phyloP scores from a whole-genome alignment of 30 jellyfish, hydroid and myxozoan genomes.

The Aurelia aurita complex sp. Pacific region DNA sequence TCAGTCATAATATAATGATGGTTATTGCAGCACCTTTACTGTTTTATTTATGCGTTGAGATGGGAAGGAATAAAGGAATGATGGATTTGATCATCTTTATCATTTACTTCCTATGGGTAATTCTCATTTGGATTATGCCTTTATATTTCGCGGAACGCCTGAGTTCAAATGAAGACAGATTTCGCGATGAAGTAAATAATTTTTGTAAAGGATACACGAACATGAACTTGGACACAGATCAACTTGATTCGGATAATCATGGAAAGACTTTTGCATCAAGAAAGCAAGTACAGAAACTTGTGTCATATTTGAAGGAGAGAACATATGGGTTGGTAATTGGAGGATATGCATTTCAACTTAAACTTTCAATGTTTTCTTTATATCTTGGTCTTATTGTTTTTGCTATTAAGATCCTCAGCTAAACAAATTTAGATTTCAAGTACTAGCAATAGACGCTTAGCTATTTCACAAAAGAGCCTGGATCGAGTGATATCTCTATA shows the following conservation, averaged over 20 bases:
- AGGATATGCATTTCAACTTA: constrained; percentile 39
- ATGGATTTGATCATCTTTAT: too few species aligned
- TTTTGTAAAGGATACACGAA: constrained; percentile 5
- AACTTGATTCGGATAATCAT: background rate
- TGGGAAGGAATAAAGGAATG: background rate
- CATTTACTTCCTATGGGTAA: background rate
- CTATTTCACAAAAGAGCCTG: too few species aligned
- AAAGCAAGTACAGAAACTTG: constrained; percentile 28
- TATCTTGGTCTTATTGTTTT: constrained; percentile 36
- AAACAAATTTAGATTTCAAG: too few species aligned
- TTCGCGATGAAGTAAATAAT: constrained; percentile 30
- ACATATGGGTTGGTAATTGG: constrained; percentile 57
- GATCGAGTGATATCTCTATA: too few species aligned
- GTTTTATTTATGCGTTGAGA: constrained; percentile 16
- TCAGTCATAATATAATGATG: constrained; percentile 29
- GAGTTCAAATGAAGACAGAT: constrained; percentile 9
- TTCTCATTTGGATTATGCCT: constrained; percentile 29
- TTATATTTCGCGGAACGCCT: constrained; percentile 38
- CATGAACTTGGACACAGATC: background rate
- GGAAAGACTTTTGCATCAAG: constrained; percentile 15
- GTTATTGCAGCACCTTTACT: constrained; percentile 14
- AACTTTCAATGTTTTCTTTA: constrained; percentile 44
- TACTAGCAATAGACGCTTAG: too few species aligned
- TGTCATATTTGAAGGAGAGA: constrained; percentile 45
- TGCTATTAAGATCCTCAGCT: constrained; percentile 2